Evolutionary conservation across 2,888 invertebrate species (phyloP).

Genomic region (Disparrhopalites patrizii): DNA sequence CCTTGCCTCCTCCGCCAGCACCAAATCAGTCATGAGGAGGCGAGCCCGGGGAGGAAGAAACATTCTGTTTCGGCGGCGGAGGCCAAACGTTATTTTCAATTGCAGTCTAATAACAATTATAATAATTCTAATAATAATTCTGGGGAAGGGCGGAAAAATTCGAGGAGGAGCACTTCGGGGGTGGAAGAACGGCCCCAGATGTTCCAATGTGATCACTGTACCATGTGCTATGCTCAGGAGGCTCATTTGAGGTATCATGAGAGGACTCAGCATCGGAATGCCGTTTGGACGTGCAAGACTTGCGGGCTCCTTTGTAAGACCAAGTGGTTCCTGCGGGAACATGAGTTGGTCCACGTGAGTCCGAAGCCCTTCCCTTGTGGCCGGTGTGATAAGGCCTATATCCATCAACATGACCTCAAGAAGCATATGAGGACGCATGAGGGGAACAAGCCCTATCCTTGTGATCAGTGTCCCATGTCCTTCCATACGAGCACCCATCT

Average conservation of each 20-base stretch:
- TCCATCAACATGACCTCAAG: conserved; percentile 2
- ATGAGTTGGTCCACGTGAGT: neutral
- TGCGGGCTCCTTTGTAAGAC: neutral
- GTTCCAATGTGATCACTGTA: too few species aligned
- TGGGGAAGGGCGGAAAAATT: too few species aligned
- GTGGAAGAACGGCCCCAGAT: too few species aligned
- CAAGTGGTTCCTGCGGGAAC: neutral
- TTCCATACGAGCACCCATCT: neutral
- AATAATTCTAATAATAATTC: too few species aligned
- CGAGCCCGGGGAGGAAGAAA: neutral
- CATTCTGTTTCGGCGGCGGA: too few species aligned
- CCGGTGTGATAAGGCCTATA: neutral
- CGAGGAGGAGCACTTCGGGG: too few species aligned
- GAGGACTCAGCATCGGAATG: conserved; percentile 3
- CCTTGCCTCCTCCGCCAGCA: too few species aligned
- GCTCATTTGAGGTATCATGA: conserved; percentile 3
- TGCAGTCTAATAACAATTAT: too few species aligned
- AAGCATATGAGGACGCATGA: neutral
- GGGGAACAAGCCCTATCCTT: neutral
- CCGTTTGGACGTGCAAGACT: neutral
- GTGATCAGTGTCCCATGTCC: neutral
- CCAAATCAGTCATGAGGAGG: neutral
- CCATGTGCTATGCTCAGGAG: neutral
- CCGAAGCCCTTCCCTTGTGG: neutral
- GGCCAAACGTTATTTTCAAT: too few species aligned